Evolutionary conservation across 2,888 invertebrate genomes (phyloP).

Genomic region (Tetheella fluctuosa): DNA sequence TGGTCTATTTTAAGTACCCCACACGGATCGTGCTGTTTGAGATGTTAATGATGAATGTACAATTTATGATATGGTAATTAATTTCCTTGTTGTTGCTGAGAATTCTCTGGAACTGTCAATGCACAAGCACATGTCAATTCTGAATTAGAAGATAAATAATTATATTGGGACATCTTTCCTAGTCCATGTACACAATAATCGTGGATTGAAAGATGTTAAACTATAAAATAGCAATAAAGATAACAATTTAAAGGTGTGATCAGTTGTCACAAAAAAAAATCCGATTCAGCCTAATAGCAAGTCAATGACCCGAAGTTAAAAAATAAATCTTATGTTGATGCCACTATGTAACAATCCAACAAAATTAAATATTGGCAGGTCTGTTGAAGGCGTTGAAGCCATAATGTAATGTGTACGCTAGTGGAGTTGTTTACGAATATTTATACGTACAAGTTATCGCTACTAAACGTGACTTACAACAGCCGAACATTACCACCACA

Average conservation of each 20-base stretch:
- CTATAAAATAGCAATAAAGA: too few species aligned
- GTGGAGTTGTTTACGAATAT: background rate
- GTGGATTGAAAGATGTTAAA: too few species aligned
- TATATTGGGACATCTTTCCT: too few species aligned
- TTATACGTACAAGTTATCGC: slow-evolving; percentile 26
- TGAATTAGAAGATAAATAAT: background rate
- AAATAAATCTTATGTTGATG: slow-evolving; percentile 7
- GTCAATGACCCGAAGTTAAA: slow-evolving; percentile 9
- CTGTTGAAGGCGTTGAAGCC: slow-evolving; percentile 1
- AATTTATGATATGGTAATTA: slow-evolving; percentile 5
- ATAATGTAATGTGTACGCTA: background rate
- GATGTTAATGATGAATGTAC: slow-evolving; percentile 22
- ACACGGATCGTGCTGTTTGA: slow-evolving; percentile 42
- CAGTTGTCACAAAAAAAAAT: background rate
- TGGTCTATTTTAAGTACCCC: slow-evolving; percentile 59
- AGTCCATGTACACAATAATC: too few species aligned
- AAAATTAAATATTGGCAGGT: slow-evolving; percentile 12
- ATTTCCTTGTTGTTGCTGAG: background rate
- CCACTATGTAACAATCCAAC: background rate
- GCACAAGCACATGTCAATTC: background rate
- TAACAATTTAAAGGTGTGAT: background rate
- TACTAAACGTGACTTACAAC: slow-evolving; percentile 46
- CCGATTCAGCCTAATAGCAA: background rate
- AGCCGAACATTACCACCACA: slow-evolving; percentile 30
- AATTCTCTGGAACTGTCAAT: background rate